Evolutionary conservation across 2,113 vertebrate species (phyloP), one percentile per base, ranked within the genome.

Genomic region (Meleagris gallopavo): DNA sequence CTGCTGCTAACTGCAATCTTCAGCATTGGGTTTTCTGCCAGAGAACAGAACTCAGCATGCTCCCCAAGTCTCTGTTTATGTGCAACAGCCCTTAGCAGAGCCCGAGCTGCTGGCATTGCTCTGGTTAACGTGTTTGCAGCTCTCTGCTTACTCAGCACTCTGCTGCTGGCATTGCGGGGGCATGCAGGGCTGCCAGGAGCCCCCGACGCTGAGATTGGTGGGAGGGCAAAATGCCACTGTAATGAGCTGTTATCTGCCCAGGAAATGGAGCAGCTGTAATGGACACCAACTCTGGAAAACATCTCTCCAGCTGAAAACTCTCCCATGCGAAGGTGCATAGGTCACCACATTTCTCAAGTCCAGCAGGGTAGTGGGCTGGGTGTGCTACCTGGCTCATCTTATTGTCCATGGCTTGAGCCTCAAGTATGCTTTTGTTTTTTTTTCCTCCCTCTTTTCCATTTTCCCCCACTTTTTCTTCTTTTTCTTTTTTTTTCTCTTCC

Each of bases 311-410:
- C 73, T 10, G 29, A 69, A n/a, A 61, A 34, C 12, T n/a, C 50
- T 36, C 38, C 11, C 0, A 1, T 65, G 2, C 13, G 11, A 8
- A 66, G 74, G 40, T 58, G 29, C 17, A 0, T 0, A 0, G 43
- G 4, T 30, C 13, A 7, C 34, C 2, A 18, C 18, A 36, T 3
- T 22, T 12, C 8, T 29, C 0, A 1, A 1, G n/a, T 34, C 66
- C 13, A 6, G n/a, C 52, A 20, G 38, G 25, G 38, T 38, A 13
- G 19, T 9, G 25, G 8, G 25, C 36, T 40, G 61, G 61, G 4
- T 15, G 22, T 29, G 38, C 9, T 54, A n/a, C 22, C 43, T 52
- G 75, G n/a, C 34, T 79, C 12, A 0, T 4, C 27, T 54, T 30
- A 54, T 9, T 54, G 40, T 76, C 55, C 41, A 11, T 2, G 5